These are phyloP conservation scores for Polydrusus pterygomalis DNA, from an alignment of 2,888 invertebrate species.

Conservation along the genomic window DNA sequence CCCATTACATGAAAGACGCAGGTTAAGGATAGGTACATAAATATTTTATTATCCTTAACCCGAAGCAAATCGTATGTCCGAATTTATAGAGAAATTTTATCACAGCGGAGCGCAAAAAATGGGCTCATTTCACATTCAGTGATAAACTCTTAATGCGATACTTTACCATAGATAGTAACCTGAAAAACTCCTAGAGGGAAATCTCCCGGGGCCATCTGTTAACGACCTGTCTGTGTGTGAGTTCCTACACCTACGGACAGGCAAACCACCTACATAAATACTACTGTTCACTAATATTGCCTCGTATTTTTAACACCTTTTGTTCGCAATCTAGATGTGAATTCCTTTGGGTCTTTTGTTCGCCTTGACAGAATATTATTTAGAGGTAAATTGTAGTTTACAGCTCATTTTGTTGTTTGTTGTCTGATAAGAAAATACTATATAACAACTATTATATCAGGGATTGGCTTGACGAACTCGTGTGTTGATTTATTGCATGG, in stretches of 20 bases:
- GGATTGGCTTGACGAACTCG: no score
- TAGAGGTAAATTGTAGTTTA: constrained; percentile 3
- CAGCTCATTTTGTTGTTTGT: constrained; percentile 1
- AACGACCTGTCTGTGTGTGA: constrained; percentile 28
- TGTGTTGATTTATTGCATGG: no score
- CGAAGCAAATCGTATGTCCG: no score
- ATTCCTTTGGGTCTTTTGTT: constrained; percentile 29
- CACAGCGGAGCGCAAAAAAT: no score
- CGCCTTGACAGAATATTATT: constrained; percentile 14
- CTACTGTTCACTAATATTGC: constrained; percentile 32
- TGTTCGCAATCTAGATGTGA: constrained; percentile 34
- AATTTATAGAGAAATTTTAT: no score
- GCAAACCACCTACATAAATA: constrained; percentile 21
- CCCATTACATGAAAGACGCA: no score
- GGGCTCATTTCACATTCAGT: no score
- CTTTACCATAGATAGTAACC: no score
- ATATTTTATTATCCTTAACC: no score
- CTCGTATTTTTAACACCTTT: constrained; percentile 30
- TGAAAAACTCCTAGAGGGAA: constrained; percentile 22
- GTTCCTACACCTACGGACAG: constrained; percentile 32
- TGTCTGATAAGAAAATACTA: neutral
- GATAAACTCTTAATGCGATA: no score
- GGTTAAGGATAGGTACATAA: no score
- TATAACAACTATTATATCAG: neutral
- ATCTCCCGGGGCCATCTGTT: constrained; percentile 13